These are phyloP conservation scores for Diplodus sargus DNA, from an alignment of 2,797 vertebrate species.

Conservation along the genomic window DNA sequence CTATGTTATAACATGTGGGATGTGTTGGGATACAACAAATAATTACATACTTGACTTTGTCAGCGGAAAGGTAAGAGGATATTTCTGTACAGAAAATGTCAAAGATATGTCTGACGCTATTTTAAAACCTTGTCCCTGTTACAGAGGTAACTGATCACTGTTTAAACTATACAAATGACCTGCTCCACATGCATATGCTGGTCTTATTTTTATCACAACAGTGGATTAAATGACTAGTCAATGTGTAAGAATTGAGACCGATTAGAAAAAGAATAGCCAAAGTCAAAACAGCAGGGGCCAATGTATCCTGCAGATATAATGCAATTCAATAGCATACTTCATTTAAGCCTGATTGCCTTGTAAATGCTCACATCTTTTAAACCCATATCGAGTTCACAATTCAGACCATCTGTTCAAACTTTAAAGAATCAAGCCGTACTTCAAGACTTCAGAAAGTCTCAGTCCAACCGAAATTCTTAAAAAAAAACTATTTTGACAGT, in stretches of 20 bases:
- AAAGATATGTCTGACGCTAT: no score
- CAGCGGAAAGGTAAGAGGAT: no score
- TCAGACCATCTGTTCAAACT: not conserved
- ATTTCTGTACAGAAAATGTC: no score
- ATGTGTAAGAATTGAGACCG: not conserved
- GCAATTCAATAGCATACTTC: not conserved
- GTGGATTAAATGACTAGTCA: no score
- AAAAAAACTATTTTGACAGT: not conserved
- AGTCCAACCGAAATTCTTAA: not conserved
- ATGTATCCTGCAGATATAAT: not conserved
- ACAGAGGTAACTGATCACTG: no score
- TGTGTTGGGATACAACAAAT: no score
- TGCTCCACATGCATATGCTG: no score
- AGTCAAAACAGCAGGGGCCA: not conserved
- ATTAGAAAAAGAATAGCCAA: not conserved
- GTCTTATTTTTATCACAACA: no score
- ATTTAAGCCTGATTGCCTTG: not conserved
- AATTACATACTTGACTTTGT: no score
- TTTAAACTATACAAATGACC: no score
- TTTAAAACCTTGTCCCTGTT: no score
- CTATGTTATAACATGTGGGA: no score
- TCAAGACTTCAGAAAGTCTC: not conserved
- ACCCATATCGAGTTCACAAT: not conserved
- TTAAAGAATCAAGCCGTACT: not conserved
- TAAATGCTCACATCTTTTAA: slow-evolving; percentile 1